Evolutionary conservation across 2,113 vertebrate species (phyloP).

Genomic region (Myiagra hebetior): DNA sequence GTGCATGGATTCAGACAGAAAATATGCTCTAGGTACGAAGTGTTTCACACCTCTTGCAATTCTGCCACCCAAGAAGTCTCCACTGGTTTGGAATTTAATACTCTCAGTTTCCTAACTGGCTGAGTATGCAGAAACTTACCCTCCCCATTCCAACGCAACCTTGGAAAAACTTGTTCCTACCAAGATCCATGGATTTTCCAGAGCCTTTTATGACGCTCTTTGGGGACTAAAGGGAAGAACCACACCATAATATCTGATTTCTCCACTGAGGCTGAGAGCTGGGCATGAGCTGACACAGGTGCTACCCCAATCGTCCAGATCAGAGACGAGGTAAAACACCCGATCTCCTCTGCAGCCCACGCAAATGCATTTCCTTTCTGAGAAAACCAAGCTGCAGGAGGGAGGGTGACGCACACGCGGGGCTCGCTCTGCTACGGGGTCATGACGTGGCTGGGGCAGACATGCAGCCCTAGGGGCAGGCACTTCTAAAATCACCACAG

Average conservation of each 20-base stretch:
- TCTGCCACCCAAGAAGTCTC: background rate
- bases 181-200: background rate
- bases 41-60: background rate
- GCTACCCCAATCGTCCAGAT: background rate
- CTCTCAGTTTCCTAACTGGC: background rate
- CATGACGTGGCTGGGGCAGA: background rate
- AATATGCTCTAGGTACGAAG: background rate
- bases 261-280: background rate
- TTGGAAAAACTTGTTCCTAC: background rate
- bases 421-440: background rate
- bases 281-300: background rate
- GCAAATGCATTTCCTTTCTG: conserved; percentile 37
- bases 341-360: conserved; percentile 21
- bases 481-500: background rate
- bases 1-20: background rate
- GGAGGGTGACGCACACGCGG: background rate
- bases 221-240: background rate
- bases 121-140: background rate
- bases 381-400: conserved; percentile 19
- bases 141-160: background rate
- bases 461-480: background rate
- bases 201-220: background rate
- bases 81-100: background rate
- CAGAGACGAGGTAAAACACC: background rate
- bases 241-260: background rate